Percentiles rank a stretch among this genome's conserved stretches.
These are phyloP conservation scores for Rhagonycha fulva DNA, from an alignment of 2,888 invertebrate species.

Conservation along the genomic window DNA sequence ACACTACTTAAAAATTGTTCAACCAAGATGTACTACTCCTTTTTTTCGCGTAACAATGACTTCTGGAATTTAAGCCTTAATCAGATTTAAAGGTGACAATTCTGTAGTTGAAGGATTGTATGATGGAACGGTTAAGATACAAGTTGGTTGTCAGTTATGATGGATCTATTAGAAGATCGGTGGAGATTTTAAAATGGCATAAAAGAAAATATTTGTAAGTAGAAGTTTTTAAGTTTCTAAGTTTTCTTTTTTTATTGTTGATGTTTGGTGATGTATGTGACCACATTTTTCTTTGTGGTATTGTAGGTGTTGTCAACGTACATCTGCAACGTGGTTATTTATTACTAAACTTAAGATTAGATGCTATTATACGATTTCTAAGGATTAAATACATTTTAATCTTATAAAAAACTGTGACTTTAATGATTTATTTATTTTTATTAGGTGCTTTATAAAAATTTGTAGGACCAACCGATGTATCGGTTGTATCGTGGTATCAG, in stretches of 20 bases:
- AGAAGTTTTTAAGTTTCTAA: slow-evolving; percentile 16
- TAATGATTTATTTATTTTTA: background rate
- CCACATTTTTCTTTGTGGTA: slow-evolving; percentile 15
- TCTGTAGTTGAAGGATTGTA: slow-evolving; percentile 28
- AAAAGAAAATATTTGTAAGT: slow-evolving; percentile 30
- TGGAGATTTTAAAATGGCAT: slow-evolving; percentile 28
- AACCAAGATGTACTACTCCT: slow-evolving; percentile 1
- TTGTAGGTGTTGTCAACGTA: slow-evolving; percentile 6
- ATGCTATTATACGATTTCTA: background rate
- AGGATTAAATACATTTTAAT: background rate
- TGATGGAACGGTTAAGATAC: slow-evolving; percentile 30
- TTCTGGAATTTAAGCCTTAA: slow-evolving; percentile 28
- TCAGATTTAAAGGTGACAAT: slow-evolving; percentile 33
- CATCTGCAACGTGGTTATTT: slow-evolving; percentile 3
- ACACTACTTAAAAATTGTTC: background rate
- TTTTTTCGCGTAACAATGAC: slow-evolving; percentile 27
- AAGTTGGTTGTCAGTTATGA: slow-evolving; percentile 30
- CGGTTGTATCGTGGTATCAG: background rate
- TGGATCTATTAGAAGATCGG: slow-evolving; percentile 31
- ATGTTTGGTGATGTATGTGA: slow-evolving; percentile 28
- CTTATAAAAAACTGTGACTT: background rate
- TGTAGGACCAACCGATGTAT: background rate
- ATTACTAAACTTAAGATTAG: background rate
- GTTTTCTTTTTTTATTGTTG: slow-evolving; percentile 19
- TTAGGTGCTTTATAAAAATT: background rate